Conservation (phyloP, 2,888 invertebrate species). For the Microplitis manilae region DNA sequence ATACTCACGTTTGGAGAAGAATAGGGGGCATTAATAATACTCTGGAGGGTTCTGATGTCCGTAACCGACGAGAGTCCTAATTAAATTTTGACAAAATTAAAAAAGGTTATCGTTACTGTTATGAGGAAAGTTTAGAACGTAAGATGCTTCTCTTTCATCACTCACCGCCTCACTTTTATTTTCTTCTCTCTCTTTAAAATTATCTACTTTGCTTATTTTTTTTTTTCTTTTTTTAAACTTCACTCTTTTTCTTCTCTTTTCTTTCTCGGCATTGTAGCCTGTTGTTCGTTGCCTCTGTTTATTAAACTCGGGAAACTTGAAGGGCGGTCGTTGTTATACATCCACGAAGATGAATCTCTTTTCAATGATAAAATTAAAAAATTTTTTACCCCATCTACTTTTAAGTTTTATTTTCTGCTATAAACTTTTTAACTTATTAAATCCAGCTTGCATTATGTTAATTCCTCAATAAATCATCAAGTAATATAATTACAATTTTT, state of each 20-base stretch:
- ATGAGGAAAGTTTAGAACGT: constrained; percentile 39
- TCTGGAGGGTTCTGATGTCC: constrained; percentile 13
- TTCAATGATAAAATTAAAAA: constrained; percentile 7
- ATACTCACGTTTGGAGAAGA: constrained; percentile 34
- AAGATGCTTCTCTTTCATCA: constrained; percentile 6
- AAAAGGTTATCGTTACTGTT: constrained; percentile 48
- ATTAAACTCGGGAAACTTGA: constrained; percentile 8
- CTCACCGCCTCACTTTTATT: constrained; percentile 14
- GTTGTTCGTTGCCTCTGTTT: constrained; percentile 9
- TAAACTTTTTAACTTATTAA: neutral
- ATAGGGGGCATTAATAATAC: constrained; percentile 47
- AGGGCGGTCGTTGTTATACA: constrained; percentile 3
- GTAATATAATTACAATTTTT: neutral
- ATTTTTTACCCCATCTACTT: neutral
- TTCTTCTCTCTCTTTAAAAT: constrained; percentile 7
- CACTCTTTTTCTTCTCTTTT: neutral
- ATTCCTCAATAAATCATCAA: neutral
- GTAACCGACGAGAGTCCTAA: constrained; percentile 42
- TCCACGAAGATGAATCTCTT: constrained; percentile 6
- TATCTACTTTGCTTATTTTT: constrained; percentile 7
- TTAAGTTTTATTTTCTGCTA: neutral
- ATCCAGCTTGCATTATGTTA: neutral
- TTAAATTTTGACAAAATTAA: constrained; percentile 53
- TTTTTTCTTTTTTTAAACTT: neutral
- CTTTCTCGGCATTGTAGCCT: neutral